These are phyloP conservation scores for Pycnomerus fuliginosus DNA, from an alignment of 2,888 invertebrate genomes.

Conservation along the genomic window DNA sequence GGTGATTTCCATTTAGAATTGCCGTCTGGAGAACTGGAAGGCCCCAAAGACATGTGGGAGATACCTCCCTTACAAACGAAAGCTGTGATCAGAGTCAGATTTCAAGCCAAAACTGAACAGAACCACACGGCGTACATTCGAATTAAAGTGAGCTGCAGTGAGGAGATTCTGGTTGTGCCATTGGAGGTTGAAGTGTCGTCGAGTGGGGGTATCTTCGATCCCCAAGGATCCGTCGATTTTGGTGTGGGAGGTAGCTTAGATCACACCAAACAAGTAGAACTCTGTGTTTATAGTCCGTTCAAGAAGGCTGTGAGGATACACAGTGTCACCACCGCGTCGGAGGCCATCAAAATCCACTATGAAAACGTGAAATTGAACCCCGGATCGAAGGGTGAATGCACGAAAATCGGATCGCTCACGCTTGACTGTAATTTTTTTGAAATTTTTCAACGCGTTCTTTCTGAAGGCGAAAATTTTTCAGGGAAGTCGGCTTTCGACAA, in stretches of 20 bases:
- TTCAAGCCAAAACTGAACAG: slow-evolving; percentile 72
- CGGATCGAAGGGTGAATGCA: slow-evolving; percentile 54
- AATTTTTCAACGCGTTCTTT: neutral
- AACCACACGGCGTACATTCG: slow-evolving; percentile 85
- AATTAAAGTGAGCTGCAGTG: slow-evolving; percentile 68
- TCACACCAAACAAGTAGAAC: slow-evolving; percentile 59
- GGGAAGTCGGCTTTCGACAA: slow-evolving; percentile 59
- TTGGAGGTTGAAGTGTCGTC: slow-evolving; percentile 78
- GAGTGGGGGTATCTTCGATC: slow-evolving; percentile 72
- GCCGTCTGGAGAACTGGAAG: slow-evolving; percentile 75
- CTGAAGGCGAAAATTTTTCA: slow-evolving; percentile 36
- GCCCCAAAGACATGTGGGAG: slow-evolving; percentile 83
- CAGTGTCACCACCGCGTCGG: slow-evolving; percentile 62
- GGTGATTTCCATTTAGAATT: slow-evolving; percentile 87
- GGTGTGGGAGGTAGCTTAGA: slow-evolving; percentile 75
- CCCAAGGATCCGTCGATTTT: slow-evolving; percentile 77
- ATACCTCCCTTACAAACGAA: slow-evolving; percentile 87
- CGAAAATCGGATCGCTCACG: slow-evolving; percentile 66
- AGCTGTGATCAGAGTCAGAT: slow-evolving; percentile 82
- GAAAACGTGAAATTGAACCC: slow-evolving; percentile 65
- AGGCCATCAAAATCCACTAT: slow-evolving; percentile 67
- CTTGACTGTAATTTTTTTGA: slow-evolving; percentile 65
- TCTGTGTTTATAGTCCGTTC: slow-evolving; percentile 67
- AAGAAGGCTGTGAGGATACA: slow-evolving; percentile 67
- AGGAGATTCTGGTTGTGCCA: slow-evolving; percentile 74